phyloP scores from a whole-genome alignment of 2,797 vertebrate species.

The Tapirus indicus region DNA sequence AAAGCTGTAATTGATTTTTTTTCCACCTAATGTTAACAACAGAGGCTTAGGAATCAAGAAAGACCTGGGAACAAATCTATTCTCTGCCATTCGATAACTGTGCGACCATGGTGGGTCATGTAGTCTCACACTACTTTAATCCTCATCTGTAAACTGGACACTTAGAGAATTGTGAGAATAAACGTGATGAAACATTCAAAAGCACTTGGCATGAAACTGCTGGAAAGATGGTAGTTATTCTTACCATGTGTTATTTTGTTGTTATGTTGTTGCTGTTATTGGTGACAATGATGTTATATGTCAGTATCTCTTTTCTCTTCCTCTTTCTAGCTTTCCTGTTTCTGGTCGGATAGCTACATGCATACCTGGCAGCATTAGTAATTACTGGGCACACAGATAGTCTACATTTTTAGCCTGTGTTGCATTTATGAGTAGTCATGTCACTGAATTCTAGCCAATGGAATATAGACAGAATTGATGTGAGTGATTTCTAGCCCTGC shows the following conservation, averaged over 20 bases:
- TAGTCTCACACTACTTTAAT: not conserved
- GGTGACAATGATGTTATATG: too few relatives aligned
- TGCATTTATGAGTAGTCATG: not conserved
- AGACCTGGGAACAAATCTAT: not conserved
- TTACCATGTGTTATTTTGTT: not conserved
- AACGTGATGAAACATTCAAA: not conserved
- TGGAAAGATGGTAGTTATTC: not conserved
- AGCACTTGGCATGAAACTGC: not conserved
- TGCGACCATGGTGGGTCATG: not conserved
- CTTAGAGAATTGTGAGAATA: not conserved
- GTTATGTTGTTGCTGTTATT: not conserved
- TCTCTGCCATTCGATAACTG: not conserved
- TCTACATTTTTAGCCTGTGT: not conserved
- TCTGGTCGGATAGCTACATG: not conserved
- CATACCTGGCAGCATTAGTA: not conserved
- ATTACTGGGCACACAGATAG: not conserved
- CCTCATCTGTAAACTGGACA: not conserved
- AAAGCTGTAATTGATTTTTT: not conserved
- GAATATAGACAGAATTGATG: not conserved
- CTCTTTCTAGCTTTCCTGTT: slow-evolving; percentile 6
- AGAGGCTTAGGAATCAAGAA: not conserved
- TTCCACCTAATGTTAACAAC: not conserved
- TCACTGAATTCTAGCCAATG: not conserved
- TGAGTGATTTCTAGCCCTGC: not conserved
- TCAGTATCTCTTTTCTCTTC: not conserved